Conservation (phyloP, 2,797 vertebrate genomes). For the Sphaeramia orbicularis region DNA sequence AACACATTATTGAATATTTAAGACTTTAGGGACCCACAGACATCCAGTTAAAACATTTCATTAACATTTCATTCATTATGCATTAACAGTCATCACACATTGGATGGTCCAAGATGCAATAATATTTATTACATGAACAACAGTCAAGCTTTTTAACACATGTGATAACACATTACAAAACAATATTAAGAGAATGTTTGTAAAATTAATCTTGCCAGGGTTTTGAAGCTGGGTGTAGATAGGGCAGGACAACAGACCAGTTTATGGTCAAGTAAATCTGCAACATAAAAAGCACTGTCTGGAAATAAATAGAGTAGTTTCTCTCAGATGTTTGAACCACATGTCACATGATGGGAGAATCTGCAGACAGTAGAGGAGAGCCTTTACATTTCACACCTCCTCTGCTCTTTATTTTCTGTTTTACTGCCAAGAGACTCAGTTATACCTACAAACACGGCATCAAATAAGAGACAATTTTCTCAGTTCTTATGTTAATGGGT, state of each 20-base stretch:
- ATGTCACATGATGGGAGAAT: background rate
- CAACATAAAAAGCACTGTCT: constrained; percentile 18
- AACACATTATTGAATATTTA: too few relatives aligned
- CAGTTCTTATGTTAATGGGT: background rate
- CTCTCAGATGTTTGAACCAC: background rate
- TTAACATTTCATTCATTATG: background rate
- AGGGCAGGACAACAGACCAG: background rate
- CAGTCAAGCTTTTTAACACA: constrained; percentile 18
- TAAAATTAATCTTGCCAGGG: constrained; percentile 2
- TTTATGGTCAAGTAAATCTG: constrained; percentile 14
- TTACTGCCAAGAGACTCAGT: too few relatives aligned
- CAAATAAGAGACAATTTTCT: background rate
- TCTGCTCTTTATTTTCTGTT: background rate
- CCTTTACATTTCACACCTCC: background rate
- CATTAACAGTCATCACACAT: constrained; percentile 5
- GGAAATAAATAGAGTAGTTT: constrained; percentile 54
- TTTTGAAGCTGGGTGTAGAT: background rate
- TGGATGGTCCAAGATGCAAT: background rate
- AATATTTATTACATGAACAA: constrained; percentile 35
- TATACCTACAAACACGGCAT: too few relatives aligned
- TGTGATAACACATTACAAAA: constrained; percentile 11
- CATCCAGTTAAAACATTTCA: too few relatives aligned
- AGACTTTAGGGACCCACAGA: too few relatives aligned
- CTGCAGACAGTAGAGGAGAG: too few relatives aligned
- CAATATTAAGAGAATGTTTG: background rate